Evolutionary conservation across 1,140 invertebrate species (phyloP).

Genomic region (Hypothenemus hampei): DNA sequence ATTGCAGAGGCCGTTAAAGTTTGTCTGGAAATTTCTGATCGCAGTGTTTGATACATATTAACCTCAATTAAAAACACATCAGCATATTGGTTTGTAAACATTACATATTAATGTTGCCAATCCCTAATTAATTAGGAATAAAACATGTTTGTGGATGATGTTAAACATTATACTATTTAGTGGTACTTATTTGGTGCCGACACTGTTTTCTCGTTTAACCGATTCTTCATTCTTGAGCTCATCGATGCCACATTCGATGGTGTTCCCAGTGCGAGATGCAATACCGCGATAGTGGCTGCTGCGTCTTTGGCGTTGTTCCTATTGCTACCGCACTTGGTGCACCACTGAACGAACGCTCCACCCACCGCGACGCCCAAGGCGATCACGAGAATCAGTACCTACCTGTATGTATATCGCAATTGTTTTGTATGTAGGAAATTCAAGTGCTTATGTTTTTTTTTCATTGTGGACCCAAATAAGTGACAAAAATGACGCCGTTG

Average conservation of each 20-base stretch:
- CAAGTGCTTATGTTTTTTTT: neutral
- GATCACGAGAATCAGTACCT: neutral
- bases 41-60: no score
- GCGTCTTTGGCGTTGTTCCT: conserved; percentile 3
- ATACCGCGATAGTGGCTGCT: neutral
- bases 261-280: neutral
- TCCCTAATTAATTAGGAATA: no score
- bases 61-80: no score
- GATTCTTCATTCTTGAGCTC: neutral
- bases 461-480: no score
- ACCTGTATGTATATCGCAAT: neutral
- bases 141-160: no score
- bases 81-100: no score
- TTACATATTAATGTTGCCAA: no score
- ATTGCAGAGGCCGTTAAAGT: no score
- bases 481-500: no score
- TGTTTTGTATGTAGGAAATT: neutral
- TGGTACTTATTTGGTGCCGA: neutral
- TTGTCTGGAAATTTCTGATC: no score
- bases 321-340: conserved; percentile 1
- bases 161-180: no score
- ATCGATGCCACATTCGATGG: no score
- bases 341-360: neutral
- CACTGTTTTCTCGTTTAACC: neutral
- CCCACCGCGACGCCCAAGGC: neutral